Conservation (phyloP, 2,113 vertebrate species). For the Cepphus grylle region DNA sequence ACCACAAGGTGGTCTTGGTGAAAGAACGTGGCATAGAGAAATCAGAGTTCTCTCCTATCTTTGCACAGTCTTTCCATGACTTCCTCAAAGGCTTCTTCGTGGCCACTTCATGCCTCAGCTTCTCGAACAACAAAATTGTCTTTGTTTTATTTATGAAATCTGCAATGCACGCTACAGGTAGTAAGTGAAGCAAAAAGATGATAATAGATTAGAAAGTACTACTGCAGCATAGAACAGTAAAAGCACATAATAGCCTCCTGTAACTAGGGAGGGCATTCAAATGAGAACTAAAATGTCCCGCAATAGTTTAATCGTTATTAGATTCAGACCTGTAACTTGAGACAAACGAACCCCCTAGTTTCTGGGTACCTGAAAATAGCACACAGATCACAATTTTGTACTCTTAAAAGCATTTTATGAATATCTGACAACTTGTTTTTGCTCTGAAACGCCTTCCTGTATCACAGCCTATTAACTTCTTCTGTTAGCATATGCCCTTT, state of each 20-base stretch:
- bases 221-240: not conserved
- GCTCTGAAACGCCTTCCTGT: not conserved
- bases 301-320: not conserved
- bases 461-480: not conserved
- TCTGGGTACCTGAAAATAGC: not conserved
- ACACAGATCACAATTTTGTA: not conserved
- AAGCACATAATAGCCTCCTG: not conserved
- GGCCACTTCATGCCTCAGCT: not conserved
- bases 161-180: not conserved
- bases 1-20: not conserved
- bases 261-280: not conserved
- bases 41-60: not conserved
- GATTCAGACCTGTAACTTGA: not conserved
- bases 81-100: not conserved
- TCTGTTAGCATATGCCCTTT: slow-evolving; percentile 10
- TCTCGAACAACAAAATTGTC: not conserved
- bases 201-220: not conserved
- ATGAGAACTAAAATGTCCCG: not conserved
- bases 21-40: not conserved
- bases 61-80: not conserved
- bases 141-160: not conserved
- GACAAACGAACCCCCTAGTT: not conserved
- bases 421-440: not conserved
- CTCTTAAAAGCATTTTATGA: not conserved
- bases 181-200: not conserved